Conservation (phyloP, 2,113 vertebrate genomes). For the Sturnira hondurensis region DNA sequence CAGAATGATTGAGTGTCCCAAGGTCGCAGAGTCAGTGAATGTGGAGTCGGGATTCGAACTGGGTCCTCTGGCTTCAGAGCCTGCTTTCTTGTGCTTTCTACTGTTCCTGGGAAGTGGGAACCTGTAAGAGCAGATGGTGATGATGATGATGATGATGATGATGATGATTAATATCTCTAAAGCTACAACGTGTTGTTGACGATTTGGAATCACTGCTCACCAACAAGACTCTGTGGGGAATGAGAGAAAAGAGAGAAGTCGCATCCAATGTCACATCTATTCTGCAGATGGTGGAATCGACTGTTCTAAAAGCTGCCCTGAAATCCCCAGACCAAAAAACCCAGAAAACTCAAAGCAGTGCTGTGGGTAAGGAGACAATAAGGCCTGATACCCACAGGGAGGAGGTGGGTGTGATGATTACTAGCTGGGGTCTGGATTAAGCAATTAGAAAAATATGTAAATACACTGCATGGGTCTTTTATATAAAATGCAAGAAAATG, state of each 20-base stretch:
- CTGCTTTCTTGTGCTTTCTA: neutral
- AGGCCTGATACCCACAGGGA: no score
- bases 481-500: neutral
- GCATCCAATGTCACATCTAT: neutral
- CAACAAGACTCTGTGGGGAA: neutral
- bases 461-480: neutral
- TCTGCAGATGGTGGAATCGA: neutral
- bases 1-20: neutral
- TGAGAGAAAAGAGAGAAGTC: neutral
- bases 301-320: neutral
- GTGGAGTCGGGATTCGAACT: neutral
- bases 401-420: neutral
- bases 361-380: constrained; percentile 16
- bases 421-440: neutral
- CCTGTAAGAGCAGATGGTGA: neutral
- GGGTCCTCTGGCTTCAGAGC: neutral
- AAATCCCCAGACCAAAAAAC: neutral
- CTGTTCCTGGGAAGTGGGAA: no score
- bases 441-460: neutral
- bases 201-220: neutral
- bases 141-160: neutral
- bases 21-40: neutral
- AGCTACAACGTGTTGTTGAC: neutral
- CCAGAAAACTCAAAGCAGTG: neutral
- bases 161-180: constrained; percentile 24